Evolutionary conservation across 1,140 invertebrate species (phyloP), one percentile per base, ranked within the genome.

Genomic region (Neodiprion fabricii): DNA sequence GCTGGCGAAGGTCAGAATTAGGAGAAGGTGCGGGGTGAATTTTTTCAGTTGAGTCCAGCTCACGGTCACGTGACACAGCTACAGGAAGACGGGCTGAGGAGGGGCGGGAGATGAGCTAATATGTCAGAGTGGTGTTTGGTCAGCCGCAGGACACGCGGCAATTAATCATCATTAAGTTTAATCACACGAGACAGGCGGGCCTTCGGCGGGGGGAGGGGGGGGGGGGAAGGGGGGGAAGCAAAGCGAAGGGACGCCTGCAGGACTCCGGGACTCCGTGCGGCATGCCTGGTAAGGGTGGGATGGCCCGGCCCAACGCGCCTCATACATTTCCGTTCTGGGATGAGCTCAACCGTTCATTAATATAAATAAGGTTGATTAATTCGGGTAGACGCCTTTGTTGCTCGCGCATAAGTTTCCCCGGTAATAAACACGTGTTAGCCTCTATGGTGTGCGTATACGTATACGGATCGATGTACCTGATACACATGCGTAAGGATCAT

Each of bases 141-240:
- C 67, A 69, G 67, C 67, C 67, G 67, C 67, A 69, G 67, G 67
- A 7, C 67, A 47, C 67, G 17, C 21, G 67, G 40, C 67, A 47
- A 69, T 69, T 69, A 69, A 69, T 69, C 67, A 69, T 69, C 67
- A 69, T 69, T 69, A 69, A 47, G 67, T 69, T 69, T 69, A 69
- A 69, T 69, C 67, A 69, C 67, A 47, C 67, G 67, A 21, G 67
- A 69, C 67, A 47, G 7, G 67, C 12, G 10, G 10, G 7, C 67
- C 21, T 23, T 17, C n/a, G 21, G 4, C 40, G 0, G 17, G 67
- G n/a, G n/a, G n/a, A n/a, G 11, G 40, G 40, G 17, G 5, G 4
- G 67, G 67, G 10, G 61, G 40, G 4, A 0, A 7, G 40, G 67
- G 21, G 61, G 17, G 2, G 61, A 14, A 14, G 61, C 17, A 14